Evolutionary conservation across 2,113 vertebrate species (phyloP).

Genomic region (Dicerorhinus sumatrensis): DNA sequence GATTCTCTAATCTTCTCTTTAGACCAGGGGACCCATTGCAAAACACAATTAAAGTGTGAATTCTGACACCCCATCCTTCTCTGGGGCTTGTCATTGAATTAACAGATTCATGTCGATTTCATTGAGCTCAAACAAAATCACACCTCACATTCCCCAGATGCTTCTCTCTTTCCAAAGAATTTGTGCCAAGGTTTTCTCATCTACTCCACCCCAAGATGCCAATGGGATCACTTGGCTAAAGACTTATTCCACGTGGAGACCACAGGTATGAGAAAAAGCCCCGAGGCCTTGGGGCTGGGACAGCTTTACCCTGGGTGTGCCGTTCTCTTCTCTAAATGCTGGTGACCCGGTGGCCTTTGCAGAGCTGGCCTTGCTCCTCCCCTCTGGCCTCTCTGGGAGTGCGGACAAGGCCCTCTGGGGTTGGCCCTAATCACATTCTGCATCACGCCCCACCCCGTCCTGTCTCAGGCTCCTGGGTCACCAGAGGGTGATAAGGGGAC

Average conservation of each 20-base stretch:
- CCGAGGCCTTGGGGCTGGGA: not conserved
- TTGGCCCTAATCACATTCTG: not conserved
- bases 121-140: not conserved
- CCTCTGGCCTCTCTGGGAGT: not conserved
- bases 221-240: not conserved
- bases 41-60: not conserved
- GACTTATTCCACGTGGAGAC: not conserved
- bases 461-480: not conserved
- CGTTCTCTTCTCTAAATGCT: not conserved
- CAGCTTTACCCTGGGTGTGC: not conserved
- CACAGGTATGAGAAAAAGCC: not conserved
- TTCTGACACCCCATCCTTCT: not conserved
- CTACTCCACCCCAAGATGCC: not conserved
- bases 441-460: fast-evolving
- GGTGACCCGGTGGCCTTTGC: not conserved
- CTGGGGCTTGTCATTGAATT: not conserved
- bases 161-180: not conserved
- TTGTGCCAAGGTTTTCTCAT: not conserved
- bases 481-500: not conserved
- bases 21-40: too few species aligned
- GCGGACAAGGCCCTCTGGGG: not conserved
- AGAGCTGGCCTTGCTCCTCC: not conserved
- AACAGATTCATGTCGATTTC: not conserved
- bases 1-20: not conserved
- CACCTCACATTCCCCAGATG: not conserved